Evolutionary conservation across 2,797 vertebrate species (phyloP).

Genomic region (Labroides dimidiatus): DNA sequence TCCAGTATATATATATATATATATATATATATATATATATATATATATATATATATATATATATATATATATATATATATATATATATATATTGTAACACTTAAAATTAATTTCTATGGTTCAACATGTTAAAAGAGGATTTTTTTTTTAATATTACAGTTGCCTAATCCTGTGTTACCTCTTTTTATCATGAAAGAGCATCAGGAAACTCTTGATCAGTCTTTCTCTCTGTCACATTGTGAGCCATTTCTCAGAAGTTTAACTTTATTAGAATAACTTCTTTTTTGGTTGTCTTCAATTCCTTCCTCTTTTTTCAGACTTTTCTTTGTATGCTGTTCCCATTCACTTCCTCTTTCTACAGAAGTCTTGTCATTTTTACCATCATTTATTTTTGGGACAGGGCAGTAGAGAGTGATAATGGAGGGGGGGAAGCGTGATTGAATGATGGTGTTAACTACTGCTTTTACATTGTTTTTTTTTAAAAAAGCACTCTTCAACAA

Average conservation of each 20-base stretch:
- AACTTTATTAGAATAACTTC: slow-evolving; percentile 51
- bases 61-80: too few species aligned
- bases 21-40: too few species aligned
- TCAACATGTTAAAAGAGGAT: not conserved
- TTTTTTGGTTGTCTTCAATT: slow-evolving; percentile 47
- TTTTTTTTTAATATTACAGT: slow-evolving; percentile 4
- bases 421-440: slow-evolving; percentile 18
- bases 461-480: slow-evolving; percentile 48
- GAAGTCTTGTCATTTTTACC: slow-evolving; percentile 48
- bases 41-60: too few species aligned
- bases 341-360: slow-evolving; percentile 67
- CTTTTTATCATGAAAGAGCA: slow-evolving; percentile 3
- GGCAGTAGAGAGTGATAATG: slow-evolving; percentile 1
- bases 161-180: slow-evolving; percentile 14
- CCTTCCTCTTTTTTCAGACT: slow-evolving; percentile 59
- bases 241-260: slow-evolving; percentile 58
- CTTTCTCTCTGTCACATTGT: slow-evolving; percentile 29
- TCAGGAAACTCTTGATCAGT: slow-evolving; percentile 21
- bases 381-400: slow-evolving; percentile 58
- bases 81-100: too few species aligned
- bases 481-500: not conserved
- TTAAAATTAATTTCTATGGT: too few species aligned
- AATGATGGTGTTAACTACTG: slow-evolving; percentile 13
- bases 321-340: slow-evolving; percentile 44
- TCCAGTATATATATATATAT: too few species aligned